Evolutionary conservation across 2,113 vertebrate genomes (phyloP).

Genomic region (Clarias gariepinus): DNA sequence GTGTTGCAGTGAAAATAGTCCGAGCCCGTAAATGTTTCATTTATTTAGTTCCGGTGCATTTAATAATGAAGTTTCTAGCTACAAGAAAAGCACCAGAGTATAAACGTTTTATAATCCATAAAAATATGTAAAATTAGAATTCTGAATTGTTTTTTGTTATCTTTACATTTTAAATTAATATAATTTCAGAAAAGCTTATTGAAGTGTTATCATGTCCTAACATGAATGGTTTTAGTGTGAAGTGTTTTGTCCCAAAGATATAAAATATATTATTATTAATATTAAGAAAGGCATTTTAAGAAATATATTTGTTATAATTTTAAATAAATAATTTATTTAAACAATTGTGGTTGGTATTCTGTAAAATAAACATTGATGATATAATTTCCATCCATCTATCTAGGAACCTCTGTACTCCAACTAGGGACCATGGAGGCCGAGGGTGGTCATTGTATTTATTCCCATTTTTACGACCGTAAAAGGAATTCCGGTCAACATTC

Average conservation of each 20-base stretch:
- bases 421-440: too few relatives aligned
- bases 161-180: background rate
- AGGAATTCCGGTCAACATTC: too few relatives aligned
- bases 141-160: too few relatives aligned
- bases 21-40: background rate
- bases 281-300: background rate
- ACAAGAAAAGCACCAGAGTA: background rate
- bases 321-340: background rate
- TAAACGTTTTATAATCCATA: background rate
- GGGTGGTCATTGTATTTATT: too few relatives aligned
- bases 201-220: background rate
- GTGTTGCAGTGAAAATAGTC: constrained; percentile 9
- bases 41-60: constrained; percentile 10
- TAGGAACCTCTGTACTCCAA: too few relatives aligned
- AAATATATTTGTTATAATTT: background rate
- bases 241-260: background rate
- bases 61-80: too few relatives aligned
- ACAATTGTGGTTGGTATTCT: background rate
- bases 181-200: background rate
- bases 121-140: background rate
- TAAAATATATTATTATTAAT: too few relatives aligned
- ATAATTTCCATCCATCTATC: background rate
- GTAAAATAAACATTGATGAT: background rate
- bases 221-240: background rate
- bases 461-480: too few relatives aligned